Evolutionary conservation across 2,888 invertebrate species (phyloP).

Genomic region (Drosophila monieri): DNA sequence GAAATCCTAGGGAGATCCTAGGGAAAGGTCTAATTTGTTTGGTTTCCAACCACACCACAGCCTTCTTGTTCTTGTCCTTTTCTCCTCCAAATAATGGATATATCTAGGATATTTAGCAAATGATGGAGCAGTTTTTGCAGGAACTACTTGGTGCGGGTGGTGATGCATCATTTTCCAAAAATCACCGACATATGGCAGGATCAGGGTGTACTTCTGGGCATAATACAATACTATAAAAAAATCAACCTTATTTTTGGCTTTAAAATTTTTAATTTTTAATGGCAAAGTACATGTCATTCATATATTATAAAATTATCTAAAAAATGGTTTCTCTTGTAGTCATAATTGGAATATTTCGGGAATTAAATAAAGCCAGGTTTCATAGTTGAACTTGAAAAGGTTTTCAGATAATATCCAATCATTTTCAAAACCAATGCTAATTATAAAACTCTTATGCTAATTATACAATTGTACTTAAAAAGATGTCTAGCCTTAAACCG

Average conservation of each 20-base stretch:
- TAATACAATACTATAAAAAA: background rate
- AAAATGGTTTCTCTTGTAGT: background rate
- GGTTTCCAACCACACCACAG: constrained; percentile 70
- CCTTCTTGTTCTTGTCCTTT: constrained; percentile 16
- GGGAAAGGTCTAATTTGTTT: constrained; percentile 64
- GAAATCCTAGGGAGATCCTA: constrained; percentile 2
- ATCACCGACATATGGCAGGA: constrained; percentile 42
- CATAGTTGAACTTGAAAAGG: background rate
- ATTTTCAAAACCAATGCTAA: constrained; percentile 21
- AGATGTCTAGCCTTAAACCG: constrained; percentile 24
- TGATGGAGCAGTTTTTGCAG: constrained; percentile 72
- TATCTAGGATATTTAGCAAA: constrained; percentile 62
- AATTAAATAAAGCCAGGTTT: constrained; percentile 1
- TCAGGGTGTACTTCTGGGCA: background rate
- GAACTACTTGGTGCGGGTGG: constrained; percentile 2
- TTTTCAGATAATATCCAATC: constrained; percentile 24
- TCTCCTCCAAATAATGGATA: constrained; percentile 34
- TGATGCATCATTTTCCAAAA: constrained; percentile 27
- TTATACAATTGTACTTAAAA: constrained; percentile 23
- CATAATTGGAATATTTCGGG: background rate
- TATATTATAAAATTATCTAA: background rate
- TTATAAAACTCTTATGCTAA: constrained; percentile 32
- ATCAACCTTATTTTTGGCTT: background rate
- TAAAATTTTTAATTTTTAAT: constrained; percentile 1
- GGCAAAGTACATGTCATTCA: background rate